Evolutionary conservation across 2,888 invertebrate genomes (phyloP), one percentile per base, ranked within the genome.

Genomic region (Criorhina ranunculi): DNA sequence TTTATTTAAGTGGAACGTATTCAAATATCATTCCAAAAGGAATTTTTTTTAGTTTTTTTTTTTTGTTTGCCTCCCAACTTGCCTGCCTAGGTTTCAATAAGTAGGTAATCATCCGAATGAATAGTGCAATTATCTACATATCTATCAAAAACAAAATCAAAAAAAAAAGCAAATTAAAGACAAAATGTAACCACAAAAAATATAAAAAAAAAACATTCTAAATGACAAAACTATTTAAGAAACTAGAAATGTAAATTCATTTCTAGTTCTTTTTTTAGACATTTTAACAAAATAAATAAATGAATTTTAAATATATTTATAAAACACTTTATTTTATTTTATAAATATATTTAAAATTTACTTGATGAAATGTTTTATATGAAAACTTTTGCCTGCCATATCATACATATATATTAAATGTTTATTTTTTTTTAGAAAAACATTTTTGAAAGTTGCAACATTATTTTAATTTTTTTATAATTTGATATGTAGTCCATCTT

Each of bases 311-410:
- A 73, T 46, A 67, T 80, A n/a, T 46, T 73, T 35, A 51, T n/a
- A 24, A 8, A 40, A 51, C 8, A 40, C 40, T 35, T 29, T 59
- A 24, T 33, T 72, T 9, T 44, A n/a, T n/a, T n/a, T n/a, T 24
- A 24, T 73, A 19, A 66, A 60, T 73, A 62, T 70, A 42, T 69
- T 60, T 55, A 53, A 77, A 66, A 64, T 69, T 49, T 33, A 76
- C 19, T 66, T 11, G n/a, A 59, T 55, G 49, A 33, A 19, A 64
- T 64, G 44, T 75, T 55, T 46, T 46, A 62, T 12, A 37, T 49
- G 24, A 42, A 62, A 81, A 66, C 51, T 15, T 75, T 83, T 83
- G 73, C 79, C 83, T 83, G 83, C 83, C 83, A 83, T 83, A 83
- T 83, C 79, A 69, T 75, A 78, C 40, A 19, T 15, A 59, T 15